Evolutionary conservation across 2,113 vertebrate genomes (phyloP).

Genomic region (Cariama cristata): DNA sequence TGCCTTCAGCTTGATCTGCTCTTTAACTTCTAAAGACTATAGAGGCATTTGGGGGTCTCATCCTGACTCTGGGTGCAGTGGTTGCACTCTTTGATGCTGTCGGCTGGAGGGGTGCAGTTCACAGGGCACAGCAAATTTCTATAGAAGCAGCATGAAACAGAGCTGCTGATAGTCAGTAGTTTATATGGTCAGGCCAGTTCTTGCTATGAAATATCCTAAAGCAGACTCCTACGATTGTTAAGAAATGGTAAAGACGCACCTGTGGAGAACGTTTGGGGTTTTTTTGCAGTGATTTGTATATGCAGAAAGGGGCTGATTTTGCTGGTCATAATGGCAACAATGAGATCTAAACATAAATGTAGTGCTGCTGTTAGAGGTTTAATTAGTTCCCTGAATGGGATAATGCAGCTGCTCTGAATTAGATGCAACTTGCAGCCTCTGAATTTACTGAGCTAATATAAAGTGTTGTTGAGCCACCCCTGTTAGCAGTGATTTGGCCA

Average conservation of each 20-base stretch:
- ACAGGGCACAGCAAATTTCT: rapidly evolving
- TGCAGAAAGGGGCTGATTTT: not conserved
- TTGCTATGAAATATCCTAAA: not conserved
- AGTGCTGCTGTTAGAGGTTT: not conserved
- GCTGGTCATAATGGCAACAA: not conserved
- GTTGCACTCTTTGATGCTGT: not conserved
- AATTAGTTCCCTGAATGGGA: not conserved
- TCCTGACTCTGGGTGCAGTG: not conserved
- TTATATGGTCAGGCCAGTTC: not conserved
- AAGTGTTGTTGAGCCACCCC: not conserved
- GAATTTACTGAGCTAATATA: not conserved
- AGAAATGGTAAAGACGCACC: not conserved
- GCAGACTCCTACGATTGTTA: not conserved
- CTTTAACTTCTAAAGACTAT: not conserved
- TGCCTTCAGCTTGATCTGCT: not conserved
- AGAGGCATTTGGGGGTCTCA: not conserved
- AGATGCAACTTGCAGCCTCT: not conserved
- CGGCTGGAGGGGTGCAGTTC: not conserved
- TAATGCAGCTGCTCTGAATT: not conserved
- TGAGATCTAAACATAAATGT: not conserved
- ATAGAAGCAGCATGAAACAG: not conserved
- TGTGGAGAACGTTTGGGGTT: not conserved
- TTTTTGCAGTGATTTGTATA: not conserved
- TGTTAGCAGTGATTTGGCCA: not conserved
- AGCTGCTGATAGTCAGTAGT: not conserved